A percentile compares a stretch with the other conserved stretches of the same genome.
These are phyloP conservation scores for Bellardia pandia DNA, from an alignment of 2,888 invertebrate genomes.

Conservation along the genomic window DNA sequence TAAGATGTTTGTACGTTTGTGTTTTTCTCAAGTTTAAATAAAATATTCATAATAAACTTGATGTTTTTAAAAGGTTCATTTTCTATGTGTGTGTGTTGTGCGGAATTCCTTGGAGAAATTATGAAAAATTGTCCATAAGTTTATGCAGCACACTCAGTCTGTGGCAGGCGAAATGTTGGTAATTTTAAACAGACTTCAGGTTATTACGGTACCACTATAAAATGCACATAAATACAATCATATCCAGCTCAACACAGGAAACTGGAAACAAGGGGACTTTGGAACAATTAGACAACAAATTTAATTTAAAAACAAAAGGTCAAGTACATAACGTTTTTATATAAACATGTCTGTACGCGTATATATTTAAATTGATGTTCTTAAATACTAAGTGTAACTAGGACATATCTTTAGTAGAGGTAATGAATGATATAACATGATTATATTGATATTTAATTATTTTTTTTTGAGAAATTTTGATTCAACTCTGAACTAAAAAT, in stretches of 20 bases:
- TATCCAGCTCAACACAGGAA: background rate
- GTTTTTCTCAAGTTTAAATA: conserved; percentile 12
- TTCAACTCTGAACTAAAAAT: too few species aligned
- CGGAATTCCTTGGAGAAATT: conserved; percentile 63
- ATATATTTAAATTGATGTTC: too few species aligned
- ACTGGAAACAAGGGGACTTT: background rate
- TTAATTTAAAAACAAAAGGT: conserved; percentile 23
- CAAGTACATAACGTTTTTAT: background rate
- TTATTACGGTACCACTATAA: conserved; percentile 38
- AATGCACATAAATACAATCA: conserved; percentile 21
- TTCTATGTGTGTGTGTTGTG: background rate
- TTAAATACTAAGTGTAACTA: too few species aligned
- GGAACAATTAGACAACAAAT: background rate
- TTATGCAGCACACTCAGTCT: conserved; percentile 23
- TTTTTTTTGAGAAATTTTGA: too few species aligned
- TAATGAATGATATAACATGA: too few species aligned
- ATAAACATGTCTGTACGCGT: too few species aligned
- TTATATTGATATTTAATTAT: too few species aligned
- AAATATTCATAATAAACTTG: conserved; percentile 45
- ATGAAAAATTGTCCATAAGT: conserved; percentile 60
- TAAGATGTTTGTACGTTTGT: background rate
- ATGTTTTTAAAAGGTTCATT: conserved; percentile 40
- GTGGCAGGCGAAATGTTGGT: conserved; percentile 32
- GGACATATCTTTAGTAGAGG: too few species aligned
- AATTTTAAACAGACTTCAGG: conserved; percentile 57